phyloP scores from a whole-genome alignment of 2,888 invertebrate genomes.

The Chaitophorus viminalis region DNA sequence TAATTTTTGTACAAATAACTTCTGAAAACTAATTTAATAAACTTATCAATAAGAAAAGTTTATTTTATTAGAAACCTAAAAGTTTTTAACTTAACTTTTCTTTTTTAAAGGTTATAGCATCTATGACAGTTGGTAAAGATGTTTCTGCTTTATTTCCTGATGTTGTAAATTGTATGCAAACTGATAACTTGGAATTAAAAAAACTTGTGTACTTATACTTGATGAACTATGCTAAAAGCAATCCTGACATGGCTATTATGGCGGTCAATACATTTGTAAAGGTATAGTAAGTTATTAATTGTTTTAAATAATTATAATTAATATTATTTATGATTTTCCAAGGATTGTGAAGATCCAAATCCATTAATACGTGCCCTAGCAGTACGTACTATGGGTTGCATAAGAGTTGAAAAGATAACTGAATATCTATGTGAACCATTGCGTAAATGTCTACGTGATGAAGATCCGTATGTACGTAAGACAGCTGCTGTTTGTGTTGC shows the following conservation, averaged over 20 bases:
- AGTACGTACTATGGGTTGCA: constrained; percentile 99
- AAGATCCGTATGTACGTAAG: constrained; percentile 97
- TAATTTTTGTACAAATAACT: no score
- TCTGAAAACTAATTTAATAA: no score
- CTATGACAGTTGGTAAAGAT: constrained; percentile 99
- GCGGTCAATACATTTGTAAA: constrained; percentile 99
- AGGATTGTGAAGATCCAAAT: constrained; percentile 99
- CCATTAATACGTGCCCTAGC: constrained; percentile 97
- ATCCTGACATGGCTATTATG: constrained; percentile 99
- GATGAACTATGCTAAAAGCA: constrained; percentile 99
- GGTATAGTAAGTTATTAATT: constrained; percentile 71
- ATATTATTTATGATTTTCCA: constrained; percentile 62
- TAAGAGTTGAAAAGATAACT: constrained; percentile 99
- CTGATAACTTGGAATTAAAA: constrained; percentile 97
- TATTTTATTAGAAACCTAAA: neutral
- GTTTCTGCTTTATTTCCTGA: constrained; percentile 98
- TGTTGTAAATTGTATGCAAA: constrained; percentile 99
- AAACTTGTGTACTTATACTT: constrained; percentile 97
- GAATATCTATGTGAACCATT: constrained; percentile 99
- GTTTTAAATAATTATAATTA: constrained; percentile 63
- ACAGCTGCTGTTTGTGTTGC: constrained; percentile 99
- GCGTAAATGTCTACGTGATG: constrained; percentile 92
- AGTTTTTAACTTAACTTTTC: neutral
- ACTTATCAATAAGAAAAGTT: no score
- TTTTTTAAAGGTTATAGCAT: constrained; percentile 88